Percentiles rank a stretch among this genome's conserved stretches.
Conservation (phyloP, 2,113 vertebrate species). For the Calidris pugnax region DNA sequence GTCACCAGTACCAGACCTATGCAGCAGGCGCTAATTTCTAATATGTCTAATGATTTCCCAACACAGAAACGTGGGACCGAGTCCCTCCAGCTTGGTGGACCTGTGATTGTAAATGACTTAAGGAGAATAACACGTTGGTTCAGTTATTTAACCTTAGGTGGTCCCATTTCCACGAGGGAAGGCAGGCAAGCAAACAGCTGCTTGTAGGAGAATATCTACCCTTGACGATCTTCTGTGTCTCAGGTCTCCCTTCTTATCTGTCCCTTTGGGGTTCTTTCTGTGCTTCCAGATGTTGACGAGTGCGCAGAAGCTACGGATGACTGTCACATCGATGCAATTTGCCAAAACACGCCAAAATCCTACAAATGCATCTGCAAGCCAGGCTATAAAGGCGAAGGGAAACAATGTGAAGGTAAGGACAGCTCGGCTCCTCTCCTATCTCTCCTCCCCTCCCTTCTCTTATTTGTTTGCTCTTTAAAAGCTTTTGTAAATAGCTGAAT, state of each 20-base stretch:
- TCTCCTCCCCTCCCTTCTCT: not conserved
- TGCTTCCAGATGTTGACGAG: constrained; percentile 86
- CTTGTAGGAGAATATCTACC: not conserved
- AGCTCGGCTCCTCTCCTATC: not conserved
- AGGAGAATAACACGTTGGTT: not conserved
- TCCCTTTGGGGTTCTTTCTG: not conserved
- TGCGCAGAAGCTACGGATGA: constrained; percentile 90
- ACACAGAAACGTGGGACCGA: not conserved
- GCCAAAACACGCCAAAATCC: constrained; percentile 93
- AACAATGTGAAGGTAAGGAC: constrained; percentile 91
- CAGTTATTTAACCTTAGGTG: not conserved
- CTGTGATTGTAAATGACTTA: not conserved
- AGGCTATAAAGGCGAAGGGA: constrained; percentile 93
- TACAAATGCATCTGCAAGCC: constrained; percentile 98
- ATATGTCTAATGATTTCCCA: not conserved
- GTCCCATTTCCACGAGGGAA: not conserved
- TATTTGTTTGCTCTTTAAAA: constrained; percentile 67
- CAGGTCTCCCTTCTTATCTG: not conserved
- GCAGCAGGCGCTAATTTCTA: not conserved
- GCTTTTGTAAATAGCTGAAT: constrained; percentile 72
- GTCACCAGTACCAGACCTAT: not conserved
- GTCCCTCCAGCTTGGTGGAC: not conserved
- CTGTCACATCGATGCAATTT: constrained; percentile 97
- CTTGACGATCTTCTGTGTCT: not conserved
- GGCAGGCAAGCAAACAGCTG: not conserved